Base-by-base conservation (phyloP, 2,797 vertebrate genomes). In the Myripristis jacobus region DNA sequence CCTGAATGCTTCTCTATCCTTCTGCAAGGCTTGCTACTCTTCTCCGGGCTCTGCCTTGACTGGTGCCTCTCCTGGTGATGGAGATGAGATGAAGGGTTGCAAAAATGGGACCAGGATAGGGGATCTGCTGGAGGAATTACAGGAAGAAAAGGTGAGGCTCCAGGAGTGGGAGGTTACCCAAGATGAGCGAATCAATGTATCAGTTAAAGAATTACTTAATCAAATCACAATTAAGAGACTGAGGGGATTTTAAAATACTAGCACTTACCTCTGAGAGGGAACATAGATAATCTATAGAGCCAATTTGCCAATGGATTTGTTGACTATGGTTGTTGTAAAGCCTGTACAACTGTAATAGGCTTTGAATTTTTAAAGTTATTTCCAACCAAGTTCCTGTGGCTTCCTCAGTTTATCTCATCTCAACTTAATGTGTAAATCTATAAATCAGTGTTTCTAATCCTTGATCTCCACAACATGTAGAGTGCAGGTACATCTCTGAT, bases 401-500 rank as follows among this genome's bases (percentile, higher is more conserved):
- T 51, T 48, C 27, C 56, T 68, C 38, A 48, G 63, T 77, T 65
- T 6, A 47, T 73, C 73, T 65, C 65, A 63, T 66, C 68, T 64
- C 43, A 47, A 34, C 73, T 50, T 46, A 36, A 55, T 77, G 46
- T 72, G 71, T 48, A 73, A 75, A 80, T 77, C 58, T 62, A 55
- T 66, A 65, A 73, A 79, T 84, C 77, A 61, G 61, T 13, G 48
- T 48, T 67, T 19, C 38, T 56, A 53, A 72, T 79, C 77, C 66
- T 74, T 83, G 65, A 79, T 80, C 75, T 75, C 64, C 52, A 65
- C 58, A 44, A 44, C 66, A 38, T 53, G 56, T 56, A 6, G 56
- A 44, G 29, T 59, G 69, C 75, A 73, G 74, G 65, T 68, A 63
- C 9, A 76, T 75, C 77, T 79, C 34, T 81, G 80, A 87, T 86